Evolutionary conservation across 2,797 vertebrate genomes (phyloP).

Genomic region (Cossypha caffra): DNA sequence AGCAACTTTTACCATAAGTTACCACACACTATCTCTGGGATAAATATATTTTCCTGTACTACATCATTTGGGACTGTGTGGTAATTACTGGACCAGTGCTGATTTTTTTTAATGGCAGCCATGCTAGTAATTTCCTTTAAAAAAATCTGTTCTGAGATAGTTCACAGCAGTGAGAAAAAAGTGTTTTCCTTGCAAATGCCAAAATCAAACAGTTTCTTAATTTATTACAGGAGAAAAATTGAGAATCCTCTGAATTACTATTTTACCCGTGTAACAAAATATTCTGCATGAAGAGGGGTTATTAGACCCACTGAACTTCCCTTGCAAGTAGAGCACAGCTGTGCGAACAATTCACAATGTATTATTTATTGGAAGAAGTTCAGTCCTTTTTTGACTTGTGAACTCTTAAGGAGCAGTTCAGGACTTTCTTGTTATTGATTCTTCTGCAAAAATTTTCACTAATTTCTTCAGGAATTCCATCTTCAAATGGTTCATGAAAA

Average conservation of each 20-base stretch:
- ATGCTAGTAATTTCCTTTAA: background rate
- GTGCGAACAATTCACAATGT: background rate
- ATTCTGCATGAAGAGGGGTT: constrained; percentile 18
- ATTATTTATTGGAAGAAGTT: constrained; percentile 44
- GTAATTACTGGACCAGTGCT: background rate
- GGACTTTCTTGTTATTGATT: background rate
- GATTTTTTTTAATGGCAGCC: background rate
- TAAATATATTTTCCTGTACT: constrained; percentile 30
- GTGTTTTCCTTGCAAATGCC: background rate
- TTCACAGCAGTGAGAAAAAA: background rate
- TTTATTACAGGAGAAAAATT: constrained; percentile 2
- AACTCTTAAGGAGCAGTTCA: background rate
- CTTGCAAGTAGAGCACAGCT: constrained; percentile 44
- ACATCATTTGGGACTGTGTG: background rate
- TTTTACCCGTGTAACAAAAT: constrained; percentile 46
- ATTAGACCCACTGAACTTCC: constrained; percentile 37
- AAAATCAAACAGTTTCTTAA: constrained; percentile 14
- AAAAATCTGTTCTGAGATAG: background rate
- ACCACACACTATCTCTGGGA: constrained; percentile 23
- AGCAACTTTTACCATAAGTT: constrained; percentile 44
- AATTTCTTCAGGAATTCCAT: background rate
- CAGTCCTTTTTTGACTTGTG: constrained; percentile 14
- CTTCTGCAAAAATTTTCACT: background rate
- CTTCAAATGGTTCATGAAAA: background rate
- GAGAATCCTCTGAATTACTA: background rate